Evolutionary conservation across 2,797 vertebrate genomes (phyloP), one percentile per base, ranked within the genome.

Genomic region (Phataginus tricuspis): DNA sequence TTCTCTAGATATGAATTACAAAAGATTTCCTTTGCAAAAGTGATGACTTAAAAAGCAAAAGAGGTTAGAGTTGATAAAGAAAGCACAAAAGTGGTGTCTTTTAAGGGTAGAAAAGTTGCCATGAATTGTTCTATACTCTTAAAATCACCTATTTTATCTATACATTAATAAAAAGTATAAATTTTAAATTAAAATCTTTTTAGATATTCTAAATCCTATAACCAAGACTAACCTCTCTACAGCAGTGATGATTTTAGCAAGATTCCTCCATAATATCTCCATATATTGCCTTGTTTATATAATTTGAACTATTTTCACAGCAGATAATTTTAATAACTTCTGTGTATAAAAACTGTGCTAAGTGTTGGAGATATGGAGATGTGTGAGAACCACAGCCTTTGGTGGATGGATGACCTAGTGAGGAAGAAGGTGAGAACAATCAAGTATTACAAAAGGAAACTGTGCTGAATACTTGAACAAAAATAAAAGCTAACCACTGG

Each of bases 1-100:
- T 91, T 91, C 83, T 93, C 68, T 86, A 96, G 84, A 79, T 90
- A 84, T 94, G 53, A 80, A 91, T 97, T 95, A 85, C 39, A 88
- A 95, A 91, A 64, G 2, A 95, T 92, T 93, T 69, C 21, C 31
- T 61, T 88, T 78, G 39, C 12, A 69, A 97, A 82, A 15, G 3
- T 4, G 3, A 93, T 94, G 61, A 91, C 74, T 96, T 82, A 42
- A 69, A 91, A 95, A 94, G 34, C 29, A 86, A 74, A 78, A 91
- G 5, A 55, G 4, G 4, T 78, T 88, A 53, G 29, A 39, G 1
- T 57, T 85, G n/a, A 19, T 87, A 85, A 86, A 74, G 4, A 85
- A 29, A 91, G 0, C 13, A 94, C 11, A 74, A 85, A 86, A 27
- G 49, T 19, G 75, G 25, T 53, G 4, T 21, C 57, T 53, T 6